phyloP scores from a whole-genome alignment of 2,888 invertebrate species.

The Drosophila limbata region DNA sequence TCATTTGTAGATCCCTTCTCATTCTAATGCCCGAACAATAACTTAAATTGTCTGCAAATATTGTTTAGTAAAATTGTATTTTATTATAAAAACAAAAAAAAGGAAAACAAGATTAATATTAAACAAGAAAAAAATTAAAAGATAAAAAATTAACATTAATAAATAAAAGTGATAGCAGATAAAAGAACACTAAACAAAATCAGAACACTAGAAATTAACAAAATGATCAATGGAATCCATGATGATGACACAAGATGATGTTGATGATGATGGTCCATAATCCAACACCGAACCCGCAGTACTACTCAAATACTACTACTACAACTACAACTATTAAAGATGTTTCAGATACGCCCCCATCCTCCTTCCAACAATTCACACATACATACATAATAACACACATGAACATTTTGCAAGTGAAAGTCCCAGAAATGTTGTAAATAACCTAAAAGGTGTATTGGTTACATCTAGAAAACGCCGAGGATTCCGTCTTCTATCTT shows the following conservation, averaged over 20 bases:
- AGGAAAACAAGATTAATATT: slow-evolving; percentile 52
- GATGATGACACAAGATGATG: slow-evolving; percentile 33
- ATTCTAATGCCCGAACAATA: slow-evolving; percentile 14
- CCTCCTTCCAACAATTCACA: background rate
- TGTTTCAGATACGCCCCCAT: slow-evolving; percentile 30
- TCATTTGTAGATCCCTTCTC: background rate
- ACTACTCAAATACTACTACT: slow-evolving; percentile 26
- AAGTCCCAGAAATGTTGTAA: slow-evolving; percentile 65
- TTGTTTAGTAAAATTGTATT: slow-evolving; percentile 74
- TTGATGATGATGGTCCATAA: slow-evolving; percentile 42
- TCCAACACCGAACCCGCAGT: slow-evolving; percentile 47
- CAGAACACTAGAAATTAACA: slow-evolving; percentile 58
- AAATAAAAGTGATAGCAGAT: slow-evolving; percentile 76
- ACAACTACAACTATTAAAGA: slow-evolving; percentile 30
- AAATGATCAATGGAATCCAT: slow-evolving; percentile 27
- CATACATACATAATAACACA: slow-evolving; percentile 6
- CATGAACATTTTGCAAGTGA: slow-evolving; percentile 41
- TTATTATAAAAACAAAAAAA: slow-evolving; percentile 48
- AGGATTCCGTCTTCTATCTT: slow-evolving; percentile 44
- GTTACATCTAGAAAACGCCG: slow-evolving; percentile 38
- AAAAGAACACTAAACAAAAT: slow-evolving; percentile 57
- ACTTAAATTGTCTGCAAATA: slow-evolving; percentile 36
- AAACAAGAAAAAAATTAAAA: slow-evolving; percentile 33
- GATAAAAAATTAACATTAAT: slow-evolving; percentile 59
- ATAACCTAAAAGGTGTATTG: slow-evolving; percentile 57